phyloP scores from a whole-genome alignment of 2,888 invertebrate species.

The Eulithis prunata region DNA sequence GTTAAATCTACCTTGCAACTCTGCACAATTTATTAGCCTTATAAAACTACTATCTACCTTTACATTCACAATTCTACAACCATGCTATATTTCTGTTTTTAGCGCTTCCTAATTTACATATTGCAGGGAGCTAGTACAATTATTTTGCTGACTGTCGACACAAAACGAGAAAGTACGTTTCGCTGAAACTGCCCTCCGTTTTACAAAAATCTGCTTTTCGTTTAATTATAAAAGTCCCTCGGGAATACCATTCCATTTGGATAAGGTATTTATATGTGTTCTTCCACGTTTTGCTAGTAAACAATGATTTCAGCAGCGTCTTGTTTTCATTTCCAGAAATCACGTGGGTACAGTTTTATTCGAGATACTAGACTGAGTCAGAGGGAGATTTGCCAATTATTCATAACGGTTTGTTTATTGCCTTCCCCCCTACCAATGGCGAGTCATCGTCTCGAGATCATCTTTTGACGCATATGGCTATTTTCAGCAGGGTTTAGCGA shows the following conservation, averaged over 20 bases:
- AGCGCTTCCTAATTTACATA: conserved; percentile 17
- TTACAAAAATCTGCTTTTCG: conserved; percentile 13
- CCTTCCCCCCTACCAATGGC: conserved; percentile 51
- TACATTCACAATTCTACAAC: conserved; percentile 13
- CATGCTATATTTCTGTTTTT: neutral
- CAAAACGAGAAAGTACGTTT: conserved; percentile 11
- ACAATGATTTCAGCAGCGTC: conserved; percentile 46
- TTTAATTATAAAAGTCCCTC: conserved; percentile 15
- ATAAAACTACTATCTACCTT: neutral
- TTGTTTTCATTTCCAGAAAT: conserved; percentile 47
- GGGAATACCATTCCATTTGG: conserved; percentile 2
- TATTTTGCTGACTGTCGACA: conserved; percentile 9
- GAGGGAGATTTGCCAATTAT: conserved; percentile 71
- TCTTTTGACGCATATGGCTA: conserved; percentile 72
- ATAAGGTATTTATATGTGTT: conserved; percentile 13
- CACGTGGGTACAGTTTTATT: conserved; percentile 51
- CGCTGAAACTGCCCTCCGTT: conserved; percentile 4
- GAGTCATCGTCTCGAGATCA: conserved; percentile 68
- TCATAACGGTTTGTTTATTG: conserved; percentile 69
- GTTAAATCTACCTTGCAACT: too few species aligned
- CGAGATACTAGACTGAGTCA: conserved; percentile 57
- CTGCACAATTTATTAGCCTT: too few species aligned
- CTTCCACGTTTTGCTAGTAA: conserved; percentile 43
- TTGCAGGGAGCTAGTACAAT: conserved; percentile 9
- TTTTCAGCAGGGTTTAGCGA: conserved; percentile 60